Conservation (phyloP, 2,797 vertebrate species). For the Nothura maculosa region DNA sequence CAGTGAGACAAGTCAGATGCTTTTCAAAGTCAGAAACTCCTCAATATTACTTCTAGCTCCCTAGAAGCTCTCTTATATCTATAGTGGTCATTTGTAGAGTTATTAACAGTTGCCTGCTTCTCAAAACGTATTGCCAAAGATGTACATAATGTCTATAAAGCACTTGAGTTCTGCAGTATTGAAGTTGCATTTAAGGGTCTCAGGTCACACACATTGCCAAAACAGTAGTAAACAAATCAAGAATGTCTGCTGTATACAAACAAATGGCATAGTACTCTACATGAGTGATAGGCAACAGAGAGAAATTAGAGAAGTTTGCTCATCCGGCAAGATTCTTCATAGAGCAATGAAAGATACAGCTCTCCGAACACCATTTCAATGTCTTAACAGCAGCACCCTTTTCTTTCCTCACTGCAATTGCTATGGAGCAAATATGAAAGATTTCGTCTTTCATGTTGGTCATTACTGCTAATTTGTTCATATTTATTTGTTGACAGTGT, state of each 20-base stretch:
- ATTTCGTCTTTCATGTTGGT: not conserved
- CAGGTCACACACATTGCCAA: fast-evolving
- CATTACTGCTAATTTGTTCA: not conserved
- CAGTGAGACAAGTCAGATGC: not conserved
- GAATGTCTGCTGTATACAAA: fast-evolving
- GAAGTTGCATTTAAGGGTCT: not conserved
- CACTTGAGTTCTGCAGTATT: not conserved
- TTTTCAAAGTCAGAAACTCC: not conserved
- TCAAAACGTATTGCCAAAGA: fast-evolving
- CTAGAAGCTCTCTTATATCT: not conserved
- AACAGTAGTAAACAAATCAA: not conserved
- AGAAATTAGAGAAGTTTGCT: not conserved
- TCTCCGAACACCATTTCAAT: not conserved
- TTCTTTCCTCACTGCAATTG: not conserved
- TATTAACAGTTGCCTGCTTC: fast-evolving
- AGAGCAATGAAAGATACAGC: no score
- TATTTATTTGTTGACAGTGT: not conserved
- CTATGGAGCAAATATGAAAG: no score
- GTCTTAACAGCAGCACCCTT: not conserved
- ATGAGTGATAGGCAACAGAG: not conserved
- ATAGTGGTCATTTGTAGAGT: fast-evolving
- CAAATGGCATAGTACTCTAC: fast-evolving
- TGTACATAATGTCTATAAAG: fast-evolving
- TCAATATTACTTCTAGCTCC: not conserved
- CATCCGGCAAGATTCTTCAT: not conserved